Percentiles rank a stretch among this genome's conserved stretches.
These are phyloP conservation scores for Natrix natrix DNA, from an alignment of 2,797 vertebrate species.

Conservation along the genomic window DNA sequence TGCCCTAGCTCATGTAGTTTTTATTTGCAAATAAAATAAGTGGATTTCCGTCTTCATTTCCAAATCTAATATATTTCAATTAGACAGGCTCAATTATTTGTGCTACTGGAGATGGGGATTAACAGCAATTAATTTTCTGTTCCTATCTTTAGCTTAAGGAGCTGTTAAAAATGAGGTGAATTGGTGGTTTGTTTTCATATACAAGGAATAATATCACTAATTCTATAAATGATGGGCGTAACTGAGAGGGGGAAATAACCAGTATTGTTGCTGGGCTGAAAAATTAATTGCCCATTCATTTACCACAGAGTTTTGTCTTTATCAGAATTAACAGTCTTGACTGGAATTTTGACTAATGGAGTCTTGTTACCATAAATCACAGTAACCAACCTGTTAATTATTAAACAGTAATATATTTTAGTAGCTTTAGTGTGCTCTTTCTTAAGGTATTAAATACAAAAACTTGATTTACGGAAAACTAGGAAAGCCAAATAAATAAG, in stretches of 20 bases:
- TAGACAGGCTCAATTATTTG: neutral
- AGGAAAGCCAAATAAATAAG: neutral
- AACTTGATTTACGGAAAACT: conserved; percentile 49
- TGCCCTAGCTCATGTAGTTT: neutral
- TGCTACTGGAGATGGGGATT: neutral
- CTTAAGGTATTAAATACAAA: conserved; percentile 41
- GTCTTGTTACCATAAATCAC: conserved; percentile 32
- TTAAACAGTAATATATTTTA: conserved; percentile 48
- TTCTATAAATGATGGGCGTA: neutral
- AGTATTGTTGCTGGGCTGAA: neutral
- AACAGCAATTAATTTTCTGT: neutral
- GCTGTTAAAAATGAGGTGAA: neutral
- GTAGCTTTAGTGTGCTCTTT: conserved; percentile 9
- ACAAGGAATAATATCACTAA: neutral
- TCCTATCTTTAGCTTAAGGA: neutral
- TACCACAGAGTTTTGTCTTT: conserved; percentile 46
- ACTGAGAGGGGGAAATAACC: neutral
- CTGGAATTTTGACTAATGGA: conserved; percentile 47
- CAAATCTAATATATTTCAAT: neutral
- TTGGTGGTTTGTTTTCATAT: neutral
- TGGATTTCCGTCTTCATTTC: neutral
- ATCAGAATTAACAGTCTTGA: conserved; percentile 40
- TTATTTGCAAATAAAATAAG: neutral
- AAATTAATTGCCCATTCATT: neutral
- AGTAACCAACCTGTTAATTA: conserved; percentile 59